Conservation (phyloP, 2,888 invertebrate genomes). For the Seira sanloemensis region DNA sequence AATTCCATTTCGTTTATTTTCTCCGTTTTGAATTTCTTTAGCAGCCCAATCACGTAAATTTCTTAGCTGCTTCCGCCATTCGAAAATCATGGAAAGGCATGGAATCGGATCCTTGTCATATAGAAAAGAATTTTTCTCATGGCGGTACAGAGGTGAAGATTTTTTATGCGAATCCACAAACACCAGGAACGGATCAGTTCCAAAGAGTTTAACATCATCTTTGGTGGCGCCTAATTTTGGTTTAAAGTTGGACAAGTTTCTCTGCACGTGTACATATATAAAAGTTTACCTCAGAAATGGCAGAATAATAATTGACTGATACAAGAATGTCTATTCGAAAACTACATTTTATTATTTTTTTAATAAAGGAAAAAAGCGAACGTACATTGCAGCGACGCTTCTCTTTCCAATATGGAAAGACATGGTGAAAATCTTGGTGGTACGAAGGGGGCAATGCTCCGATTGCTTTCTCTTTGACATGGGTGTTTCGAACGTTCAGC, state of each 20-base stretch:
- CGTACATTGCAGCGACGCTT: constrained; percentile 46
- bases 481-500: constrained; percentile 37
- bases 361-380: too few relatives aligned
- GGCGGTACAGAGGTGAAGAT: neutral
- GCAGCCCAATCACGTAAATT: neutral
- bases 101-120: neutral
- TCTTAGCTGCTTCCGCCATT: neutral
- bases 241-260: constrained; percentile 19
- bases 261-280: constrained; percentile 3
- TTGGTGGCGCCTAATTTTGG: neutral
- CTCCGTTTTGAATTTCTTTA: neutral
- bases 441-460: constrained; percentile 13
- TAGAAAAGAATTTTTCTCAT: too few relatives aligned
- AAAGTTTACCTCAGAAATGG: neutral
- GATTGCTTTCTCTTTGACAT: constrained; percentile 32
- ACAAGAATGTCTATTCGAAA: too few relatives aligned
- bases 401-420: constrained; percentile 51
- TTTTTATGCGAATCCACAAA: too few relatives aligned
- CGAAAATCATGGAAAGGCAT: neutral
- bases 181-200: constrained; percentile 20
- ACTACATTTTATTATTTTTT: too few relatives aligned
- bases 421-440: constrained; percentile 25
- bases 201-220: neutral
- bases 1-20: neutral
- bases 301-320: too few relatives aligned